Percentiles rank a stretch among this genome's conserved stretches.
These are phyloP conservation scores for Nylanderia fulva DNA, from an alignment of 1,140 invertebrate species.

Conservation along the genomic window DNA sequence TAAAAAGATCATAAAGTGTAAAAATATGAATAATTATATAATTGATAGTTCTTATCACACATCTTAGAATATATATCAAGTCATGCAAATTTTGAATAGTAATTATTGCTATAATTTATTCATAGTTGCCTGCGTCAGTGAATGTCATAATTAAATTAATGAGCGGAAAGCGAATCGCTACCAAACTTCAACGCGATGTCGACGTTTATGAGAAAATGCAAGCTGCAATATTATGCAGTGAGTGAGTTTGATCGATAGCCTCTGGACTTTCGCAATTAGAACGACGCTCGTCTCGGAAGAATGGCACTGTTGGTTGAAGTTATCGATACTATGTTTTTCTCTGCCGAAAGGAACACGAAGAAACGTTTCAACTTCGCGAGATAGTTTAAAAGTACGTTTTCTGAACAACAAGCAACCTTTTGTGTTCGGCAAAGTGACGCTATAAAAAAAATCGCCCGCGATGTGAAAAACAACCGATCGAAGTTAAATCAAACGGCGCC, in stretches of 20 bases:
- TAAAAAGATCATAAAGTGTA: background rate
- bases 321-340: slow-evolving; percentile 24
- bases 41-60: background rate
- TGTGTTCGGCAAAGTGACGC: slow-evolving; percentile 1
- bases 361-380: slow-evolving; percentile 11
- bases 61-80: background rate
- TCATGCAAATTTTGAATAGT: background rate
- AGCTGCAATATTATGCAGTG: slow-evolving; percentile 46
- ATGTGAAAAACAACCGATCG: background rate
- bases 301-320: slow-evolving; percentile 5
- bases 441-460: background rate
- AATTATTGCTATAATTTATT: slow-evolving; percentile 32
- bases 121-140: background rate
- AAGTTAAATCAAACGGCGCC: background rate
- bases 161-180: slow-evolving; percentile 39
- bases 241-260: slow-evolving; percentile 68
- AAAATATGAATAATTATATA: background rate
- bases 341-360: background rate
- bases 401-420: background rate
- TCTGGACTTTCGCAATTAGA: slow-evolving; percentile 40
- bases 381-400: slow-evolving; percentile 23
- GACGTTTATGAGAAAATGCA: slow-evolving; percentile 49
- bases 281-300: slow-evolving; percentile 38
- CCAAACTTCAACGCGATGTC: slow-evolving; percentile 12
- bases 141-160: slow-evolving; percentile 63